Conservation (phyloP, 2,888 invertebrate genomes). For the Lamproptera curius region DNA sequence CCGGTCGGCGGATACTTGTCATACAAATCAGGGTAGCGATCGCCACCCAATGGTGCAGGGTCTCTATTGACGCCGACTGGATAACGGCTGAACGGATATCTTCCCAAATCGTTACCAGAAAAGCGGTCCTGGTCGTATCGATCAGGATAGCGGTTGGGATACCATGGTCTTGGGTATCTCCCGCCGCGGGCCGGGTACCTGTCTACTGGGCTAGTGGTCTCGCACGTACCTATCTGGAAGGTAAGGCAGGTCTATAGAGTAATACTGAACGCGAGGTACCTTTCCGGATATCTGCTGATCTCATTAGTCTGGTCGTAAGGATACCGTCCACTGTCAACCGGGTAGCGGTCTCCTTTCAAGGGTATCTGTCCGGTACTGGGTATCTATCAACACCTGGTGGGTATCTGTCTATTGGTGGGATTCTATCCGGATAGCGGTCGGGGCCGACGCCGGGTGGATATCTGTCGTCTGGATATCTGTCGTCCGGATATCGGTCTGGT, state of each 20-base stretch:
- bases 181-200: constrained; percentile 55
- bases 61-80: constrained; percentile 71
- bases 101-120: constrained; percentile 54
- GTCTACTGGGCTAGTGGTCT: constrained; percentile 53
- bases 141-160: constrained; percentile 69
- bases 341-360: constrained; percentile 59
- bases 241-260: constrained; percentile 51
- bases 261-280: constrained; percentile 63
- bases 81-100: constrained; percentile 67
- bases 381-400: constrained; percentile 70
- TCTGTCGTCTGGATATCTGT: constrained; percentile 66
- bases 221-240: constrained; percentile 52
- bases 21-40: constrained; percentile 70
- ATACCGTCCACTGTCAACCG: constrained; percentile 57
- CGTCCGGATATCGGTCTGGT: constrained; percentile 46
- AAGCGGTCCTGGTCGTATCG: constrained; percentile 70
- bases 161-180: constrained; percentile 42
- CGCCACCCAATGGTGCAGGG: constrained; percentile 70
- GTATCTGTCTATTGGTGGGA: constrained; percentile 32
- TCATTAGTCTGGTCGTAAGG: constrained; percentile 50
- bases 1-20: constrained; percentile 79
- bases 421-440: constrained; percentile 51
- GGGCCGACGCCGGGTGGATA: constrained; percentile 62
- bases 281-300: constrained; percentile 59
- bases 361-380: constrained; percentile 52